phyloP scores from a whole-genome alignment of 2,797 vertebrate species.

The Eospalax fontanierii region DNA sequence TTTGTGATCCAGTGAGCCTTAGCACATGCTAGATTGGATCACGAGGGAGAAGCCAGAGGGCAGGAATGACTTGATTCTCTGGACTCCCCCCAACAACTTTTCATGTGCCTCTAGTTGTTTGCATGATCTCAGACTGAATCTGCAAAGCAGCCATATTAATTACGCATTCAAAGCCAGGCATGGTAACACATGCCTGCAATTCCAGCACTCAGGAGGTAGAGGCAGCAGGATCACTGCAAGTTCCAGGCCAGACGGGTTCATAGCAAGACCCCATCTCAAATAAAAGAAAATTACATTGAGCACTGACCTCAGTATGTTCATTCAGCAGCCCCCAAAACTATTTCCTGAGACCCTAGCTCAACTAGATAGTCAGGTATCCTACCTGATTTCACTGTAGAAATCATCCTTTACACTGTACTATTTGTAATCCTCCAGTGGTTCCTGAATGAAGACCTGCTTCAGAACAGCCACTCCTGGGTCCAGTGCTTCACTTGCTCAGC shows the following conservation, averaged over 20 bases:
- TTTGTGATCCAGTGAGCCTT: background rate
- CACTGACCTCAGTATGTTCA: background rate
- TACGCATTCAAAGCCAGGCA: background rate
- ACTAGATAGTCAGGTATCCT: background rate
- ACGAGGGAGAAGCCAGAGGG: background rate
- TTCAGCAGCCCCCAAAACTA: background rate
- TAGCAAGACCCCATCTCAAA: background rate
- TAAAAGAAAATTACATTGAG: background rate
- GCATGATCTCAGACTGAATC: background rate
- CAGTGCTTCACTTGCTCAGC: conserved; percentile 83
- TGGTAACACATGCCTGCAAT: background rate
- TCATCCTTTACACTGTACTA: background rate
- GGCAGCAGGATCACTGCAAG: background rate
- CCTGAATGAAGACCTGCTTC: background rate
- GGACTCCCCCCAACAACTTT: conserved; percentile 26
- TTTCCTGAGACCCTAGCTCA: background rate
- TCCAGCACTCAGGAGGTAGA: background rate
- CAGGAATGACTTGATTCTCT: background rate
- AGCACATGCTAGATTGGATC: background rate
- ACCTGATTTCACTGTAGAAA: background rate
- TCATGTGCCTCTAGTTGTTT: background rate
- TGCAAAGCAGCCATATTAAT: background rate
- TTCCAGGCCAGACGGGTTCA: background rate
- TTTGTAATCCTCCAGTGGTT: background rate
- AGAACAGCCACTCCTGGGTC: conserved; percentile 72